Percentiles rank a stretch among this genome's conserved stretches.
phyloP scores from a whole-genome alignment of 2,888 invertebrate genomes.

The Aleiodes leptofemur region DNA sequence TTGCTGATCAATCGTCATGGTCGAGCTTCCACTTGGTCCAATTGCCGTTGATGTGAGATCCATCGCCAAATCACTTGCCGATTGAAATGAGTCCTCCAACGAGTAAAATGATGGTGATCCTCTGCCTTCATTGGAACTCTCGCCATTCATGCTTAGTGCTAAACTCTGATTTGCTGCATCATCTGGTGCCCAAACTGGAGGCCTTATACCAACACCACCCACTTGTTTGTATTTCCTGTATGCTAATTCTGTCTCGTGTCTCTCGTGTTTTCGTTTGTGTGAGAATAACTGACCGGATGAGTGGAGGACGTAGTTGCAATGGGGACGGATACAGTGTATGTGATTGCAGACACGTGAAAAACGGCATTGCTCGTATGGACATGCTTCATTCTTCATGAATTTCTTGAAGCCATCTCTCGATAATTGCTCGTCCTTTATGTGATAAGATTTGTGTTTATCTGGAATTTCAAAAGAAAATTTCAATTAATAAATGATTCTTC shows the following conservation, averaged over 20 bases:
- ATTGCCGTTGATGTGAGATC: constrained; percentile 69
- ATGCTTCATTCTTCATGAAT: constrained; percentile 97
- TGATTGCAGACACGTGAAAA: constrained; percentile 98
- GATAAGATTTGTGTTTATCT: constrained; percentile 99
- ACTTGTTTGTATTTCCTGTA: constrained; percentile 85
- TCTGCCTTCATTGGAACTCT: constrained; percentile 77
- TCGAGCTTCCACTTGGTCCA: constrained; percentile 61
- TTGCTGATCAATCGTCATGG: constrained; percentile 56
- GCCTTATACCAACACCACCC: constrained; percentile 71
- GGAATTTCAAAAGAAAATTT: constrained; percentile 64
- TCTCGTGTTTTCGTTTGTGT: constrained; percentile 97
- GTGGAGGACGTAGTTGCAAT: constrained; percentile 96
- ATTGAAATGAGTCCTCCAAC: constrained; percentile 73
- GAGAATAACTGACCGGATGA: constrained; percentile 97
- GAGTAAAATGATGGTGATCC: constrained; percentile 77
- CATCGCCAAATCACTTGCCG: constrained; percentile 72
- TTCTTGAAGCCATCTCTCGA: constrained; percentile 98
- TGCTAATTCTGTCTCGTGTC: constrained; percentile 92
- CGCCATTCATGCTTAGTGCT: constrained; percentile 75
- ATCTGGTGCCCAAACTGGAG: constrained; percentile 71
- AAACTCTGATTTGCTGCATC: constrained; percentile 66
- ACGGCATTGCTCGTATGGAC: constrained; percentile 93
- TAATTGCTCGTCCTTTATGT: constrained; percentile 97
- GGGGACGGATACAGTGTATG: constrained; percentile 97
- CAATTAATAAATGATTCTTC: neutral